These are phyloP conservation scores for Hippocampus zosterae DNA, from an alignment of 2,113 vertebrate species.

Conservation along the genomic window DNA sequence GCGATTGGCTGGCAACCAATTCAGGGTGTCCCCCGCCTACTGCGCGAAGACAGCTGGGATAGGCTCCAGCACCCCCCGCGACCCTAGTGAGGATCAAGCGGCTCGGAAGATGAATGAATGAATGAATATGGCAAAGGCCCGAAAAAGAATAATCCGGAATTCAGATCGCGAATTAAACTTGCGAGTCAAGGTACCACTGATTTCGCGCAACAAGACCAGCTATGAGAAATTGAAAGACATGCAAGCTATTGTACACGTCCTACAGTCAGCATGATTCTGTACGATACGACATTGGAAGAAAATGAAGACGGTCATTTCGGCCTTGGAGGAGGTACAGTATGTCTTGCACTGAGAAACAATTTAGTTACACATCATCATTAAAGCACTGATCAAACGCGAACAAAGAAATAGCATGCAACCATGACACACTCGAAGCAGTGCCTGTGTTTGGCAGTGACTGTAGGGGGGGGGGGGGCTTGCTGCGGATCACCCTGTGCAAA, in stretches of 20 bases:
- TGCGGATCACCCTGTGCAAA: constrained; percentile 58
- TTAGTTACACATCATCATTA: not conserved
- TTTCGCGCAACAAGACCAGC: not conserved
- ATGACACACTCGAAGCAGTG: constrained; percentile 48
- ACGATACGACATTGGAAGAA: not conserved
- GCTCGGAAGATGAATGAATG: too few relatives aligned
- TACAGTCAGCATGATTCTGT: not conserved
- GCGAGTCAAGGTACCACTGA: not conserved
- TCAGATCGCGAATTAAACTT: too few relatives aligned
- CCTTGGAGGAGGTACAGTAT: not conserved
- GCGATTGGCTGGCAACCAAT: too few relatives aligned
- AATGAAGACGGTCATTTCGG: not conserved
- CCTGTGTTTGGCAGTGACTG: constrained; percentile 61
- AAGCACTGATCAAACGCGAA: constrained; percentile 33
- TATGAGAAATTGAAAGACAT: not conserved
- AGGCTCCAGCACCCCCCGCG: too few relatives aligned
- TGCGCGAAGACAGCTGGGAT: too few relatives aligned
- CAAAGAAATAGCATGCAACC: constrained; percentile 53
- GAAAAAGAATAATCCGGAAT: too few relatives aligned
- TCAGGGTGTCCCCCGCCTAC: too few relatives aligned
- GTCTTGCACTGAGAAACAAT: not conserved
- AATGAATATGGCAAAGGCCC: too few relatives aligned
- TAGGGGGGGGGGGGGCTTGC: constrained; percentile 57
- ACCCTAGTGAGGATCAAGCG: too few relatives aligned
- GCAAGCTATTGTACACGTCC: not conserved